Conservation (phyloP, 2,888 invertebrate species). For the Monopis laevigella region DNA sequence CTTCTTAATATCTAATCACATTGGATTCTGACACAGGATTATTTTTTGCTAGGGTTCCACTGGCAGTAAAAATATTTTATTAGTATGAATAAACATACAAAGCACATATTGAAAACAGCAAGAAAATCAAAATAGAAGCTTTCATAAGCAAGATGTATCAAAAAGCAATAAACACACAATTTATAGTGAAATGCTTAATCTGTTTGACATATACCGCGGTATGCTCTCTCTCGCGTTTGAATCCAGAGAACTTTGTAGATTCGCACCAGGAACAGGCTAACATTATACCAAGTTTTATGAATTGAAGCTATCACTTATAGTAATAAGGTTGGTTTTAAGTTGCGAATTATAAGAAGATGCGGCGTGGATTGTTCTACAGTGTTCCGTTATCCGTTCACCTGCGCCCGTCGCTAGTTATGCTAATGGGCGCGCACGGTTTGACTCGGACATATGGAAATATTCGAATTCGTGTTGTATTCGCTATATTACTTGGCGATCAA, state of each 20-base stretch:
- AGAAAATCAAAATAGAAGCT: slow-evolving; percentile 20
- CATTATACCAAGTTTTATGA: slow-evolving; percentile 3
- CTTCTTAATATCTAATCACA: no score
- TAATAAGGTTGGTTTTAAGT: slow-evolving; percentile 39
- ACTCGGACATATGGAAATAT: slow-evolving; percentile 27
- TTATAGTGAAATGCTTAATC: slow-evolving; percentile 48
- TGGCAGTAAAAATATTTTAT: no score
- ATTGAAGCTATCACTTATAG: slow-evolving; percentile 8
- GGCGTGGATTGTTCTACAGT: slow-evolving; percentile 40
- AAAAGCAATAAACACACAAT: slow-evolving; percentile 44
- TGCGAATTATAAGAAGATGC: slow-evolving; percentile 30
- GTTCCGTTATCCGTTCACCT: slow-evolving; percentile 62
- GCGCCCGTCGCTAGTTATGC: slow-evolving; percentile 63
- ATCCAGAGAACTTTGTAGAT: slow-evolving; percentile 21
- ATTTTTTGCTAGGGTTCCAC: no score
- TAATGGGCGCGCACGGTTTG: slow-evolving; percentile 46
- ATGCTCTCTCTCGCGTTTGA: slow-evolving; percentile 43
- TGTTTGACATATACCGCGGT: slow-evolving; percentile 39
- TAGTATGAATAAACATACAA: no score
- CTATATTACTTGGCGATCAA: slow-evolving; percentile 16
- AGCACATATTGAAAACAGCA: no score
- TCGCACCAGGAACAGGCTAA: slow-evolving; percentile 2
- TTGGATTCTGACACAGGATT: no score
- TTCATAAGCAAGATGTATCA: slow-evolving; percentile 34
- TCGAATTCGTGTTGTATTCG: slow-evolving; percentile 21